phyloP scores from a whole-genome alignment of 2,888 invertebrate genomes.

The Pollenia amentaria region DNA sequence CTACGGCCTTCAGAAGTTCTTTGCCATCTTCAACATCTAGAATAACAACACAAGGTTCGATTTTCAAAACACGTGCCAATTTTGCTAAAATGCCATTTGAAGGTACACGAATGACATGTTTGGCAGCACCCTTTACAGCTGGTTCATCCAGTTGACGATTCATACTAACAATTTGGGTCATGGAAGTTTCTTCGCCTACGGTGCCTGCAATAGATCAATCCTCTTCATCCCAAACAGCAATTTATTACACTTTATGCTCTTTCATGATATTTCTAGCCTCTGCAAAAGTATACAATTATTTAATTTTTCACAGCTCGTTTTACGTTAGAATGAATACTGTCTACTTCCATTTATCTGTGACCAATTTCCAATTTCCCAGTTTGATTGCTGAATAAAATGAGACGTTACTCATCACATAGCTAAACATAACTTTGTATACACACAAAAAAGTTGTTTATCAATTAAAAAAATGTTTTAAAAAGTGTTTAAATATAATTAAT shows the following conservation, averaged over 20 bases:
- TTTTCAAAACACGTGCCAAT: slow-evolving; percentile 92
- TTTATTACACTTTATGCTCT: slow-evolving; percentile 87
- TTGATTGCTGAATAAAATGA: too few relatives aligned
- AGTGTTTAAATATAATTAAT: too few relatives aligned
- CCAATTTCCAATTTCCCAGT: too few relatives aligned
- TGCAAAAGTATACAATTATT: too few relatives aligned
- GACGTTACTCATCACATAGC: too few relatives aligned
- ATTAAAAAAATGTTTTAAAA: too few relatives aligned
- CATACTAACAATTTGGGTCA: slow-evolving; percentile 79
- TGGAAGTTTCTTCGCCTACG: slow-evolving; percentile 77
- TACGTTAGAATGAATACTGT: too few relatives aligned
- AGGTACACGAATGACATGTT: slow-evolving; percentile 91
- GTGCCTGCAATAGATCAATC: slow-evolving; percentile 80
- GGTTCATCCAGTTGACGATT: slow-evolving; percentile 78
- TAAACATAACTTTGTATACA: too few relatives aligned
- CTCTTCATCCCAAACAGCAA: slow-evolving; percentile 87
- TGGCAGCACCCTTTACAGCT: slow-evolving; percentile 88
- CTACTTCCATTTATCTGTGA: too few relatives aligned
- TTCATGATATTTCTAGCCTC: slow-evolving; percentile 90
- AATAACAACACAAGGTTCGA: slow-evolving; percentile 91
- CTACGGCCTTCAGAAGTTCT: slow-evolving; percentile 87
- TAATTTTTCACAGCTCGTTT: too few relatives aligned
- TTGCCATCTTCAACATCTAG: slow-evolving; percentile 83
- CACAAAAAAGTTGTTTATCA: too few relatives aligned
- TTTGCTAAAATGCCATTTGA: too few relatives aligned